Base-by-base conservation (phyloP, 2,113 vertebrate genomes). In the Phylloscopus trochiloides region DNA sequence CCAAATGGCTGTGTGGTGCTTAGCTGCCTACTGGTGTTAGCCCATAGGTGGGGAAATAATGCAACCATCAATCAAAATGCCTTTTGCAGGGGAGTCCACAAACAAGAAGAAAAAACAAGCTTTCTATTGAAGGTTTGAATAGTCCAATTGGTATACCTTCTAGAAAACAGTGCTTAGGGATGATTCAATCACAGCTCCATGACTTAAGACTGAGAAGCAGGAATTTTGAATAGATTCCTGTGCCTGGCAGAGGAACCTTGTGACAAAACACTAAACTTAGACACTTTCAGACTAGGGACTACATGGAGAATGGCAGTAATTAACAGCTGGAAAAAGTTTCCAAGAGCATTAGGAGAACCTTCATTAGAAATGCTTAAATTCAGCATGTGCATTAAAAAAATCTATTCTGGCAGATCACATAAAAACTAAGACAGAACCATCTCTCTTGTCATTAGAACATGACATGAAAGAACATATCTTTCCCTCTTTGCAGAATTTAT, bases 161-260 rank as follows among this genome's bases (percentile, higher is more conserved):
- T 31, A 40, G 18, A 62, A 86, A 88, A 17, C 4, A 31, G 24
- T 5, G 2, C 17, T 57, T 62, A 66, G 14, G 6, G 28, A 5
- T 47, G n/a, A 55, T 40, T 74, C 19, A 78, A 1, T 52, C 29
- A 12, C 58, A 85, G 54, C 2, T 84, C 26, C 10, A 13, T 29
- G 21, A 36, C 16, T 12, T 14, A 38, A 54, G 81, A 75, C 18
- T 9, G 6, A 21, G 12, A 58, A 85, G 26, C 0, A 0, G 32
- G 7, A 54, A n/a, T 50, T 78, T 72, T 32, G 32, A 58, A 84
- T 13, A 47, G 10, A 22, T n/a, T 29, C 14, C 4, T 63, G 48
- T 48, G 15, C 8, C 25, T 40, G 29, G 6, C 15, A 34, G 12
- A 78, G 55, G 24, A 29, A 47, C 5, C 22, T 52, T 5, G 2